phyloP scores from a whole-genome alignment of 2,113 vertebrate genomes.

The Zosterops japonicus region DNA sequence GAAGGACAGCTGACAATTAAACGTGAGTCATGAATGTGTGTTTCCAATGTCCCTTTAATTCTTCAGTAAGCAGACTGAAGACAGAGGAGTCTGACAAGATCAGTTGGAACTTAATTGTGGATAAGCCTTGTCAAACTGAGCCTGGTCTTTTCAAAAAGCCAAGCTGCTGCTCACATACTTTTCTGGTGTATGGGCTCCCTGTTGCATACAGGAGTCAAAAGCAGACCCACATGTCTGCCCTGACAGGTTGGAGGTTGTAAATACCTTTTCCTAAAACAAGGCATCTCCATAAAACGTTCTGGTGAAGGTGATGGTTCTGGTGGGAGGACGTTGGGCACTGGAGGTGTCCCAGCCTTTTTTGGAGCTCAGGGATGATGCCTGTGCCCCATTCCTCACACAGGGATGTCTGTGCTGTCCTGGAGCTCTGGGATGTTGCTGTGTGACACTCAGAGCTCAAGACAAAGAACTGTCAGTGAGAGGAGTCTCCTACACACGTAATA shows the following conservation, averaged over 20 bases:
- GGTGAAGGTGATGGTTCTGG: neutral
- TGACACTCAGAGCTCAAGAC: neutral
- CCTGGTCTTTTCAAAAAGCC: neutral
- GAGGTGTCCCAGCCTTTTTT: neutral
- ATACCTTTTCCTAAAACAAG: accelerated
- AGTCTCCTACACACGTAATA: accelerated
- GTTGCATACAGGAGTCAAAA: neutral
- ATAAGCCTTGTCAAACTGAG: neutral
- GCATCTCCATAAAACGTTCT: neutral
- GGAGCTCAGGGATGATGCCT: neutral
- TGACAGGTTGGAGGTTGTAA: neutral
- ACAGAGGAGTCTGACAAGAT: neutral
- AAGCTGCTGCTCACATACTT: neutral
- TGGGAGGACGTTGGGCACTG: neutral
- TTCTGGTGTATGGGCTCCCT: neutral
- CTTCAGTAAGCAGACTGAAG: neutral
- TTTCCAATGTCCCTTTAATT: constrained; percentile 40
- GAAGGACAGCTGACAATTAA: constrained; percentile 27
- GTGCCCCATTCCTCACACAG: neutral
- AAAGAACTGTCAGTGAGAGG: neutral
- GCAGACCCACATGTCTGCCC: accelerated
- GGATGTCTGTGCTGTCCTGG: neutral
- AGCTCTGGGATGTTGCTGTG: neutral
- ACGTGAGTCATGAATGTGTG: neutral
- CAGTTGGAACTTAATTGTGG: constrained; percentile 8